phyloP scores from a whole-genome alignment of 2,113 vertebrate species.

The Antechinus stuartii region DNA sequence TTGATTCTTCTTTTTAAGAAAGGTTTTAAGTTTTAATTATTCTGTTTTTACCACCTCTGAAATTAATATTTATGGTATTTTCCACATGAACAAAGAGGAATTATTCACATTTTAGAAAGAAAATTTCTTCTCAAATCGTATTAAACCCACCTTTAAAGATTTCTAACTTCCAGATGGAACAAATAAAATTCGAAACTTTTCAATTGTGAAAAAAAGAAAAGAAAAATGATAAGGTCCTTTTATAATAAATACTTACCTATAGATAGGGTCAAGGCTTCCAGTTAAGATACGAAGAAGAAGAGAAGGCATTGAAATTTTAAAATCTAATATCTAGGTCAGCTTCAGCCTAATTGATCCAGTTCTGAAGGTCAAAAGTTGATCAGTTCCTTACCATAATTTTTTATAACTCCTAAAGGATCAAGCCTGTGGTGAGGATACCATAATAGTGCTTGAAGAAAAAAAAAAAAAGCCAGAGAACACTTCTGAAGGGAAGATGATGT shows the following conservation, averaged over 20 bases:
- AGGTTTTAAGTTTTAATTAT: background rate
- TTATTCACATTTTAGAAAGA: background rate
- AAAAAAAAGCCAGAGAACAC: background rate
- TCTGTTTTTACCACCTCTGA: background rate
- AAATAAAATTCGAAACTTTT: background rate
- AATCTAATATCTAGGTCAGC: background rate
- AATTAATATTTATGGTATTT: slow-evolving; percentile 3
- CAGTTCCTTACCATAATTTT: background rate
- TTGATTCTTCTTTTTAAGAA: background rate
- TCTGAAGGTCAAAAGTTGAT: background rate
- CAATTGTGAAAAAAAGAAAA: background rate
- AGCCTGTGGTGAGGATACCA: background rate
- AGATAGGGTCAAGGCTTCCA: background rate
- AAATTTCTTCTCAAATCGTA: background rate
- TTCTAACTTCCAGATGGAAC: background rate
- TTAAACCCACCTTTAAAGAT: background rate
- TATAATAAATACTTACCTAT: background rate
- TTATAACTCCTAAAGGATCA: background rate
- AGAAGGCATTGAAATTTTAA: background rate
- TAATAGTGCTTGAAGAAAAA: background rate
- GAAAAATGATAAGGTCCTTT: background rate
- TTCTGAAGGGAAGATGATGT: background rate
- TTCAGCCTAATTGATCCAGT: background rate
- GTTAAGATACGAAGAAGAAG: background rate
- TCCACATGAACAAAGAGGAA: background rate